These are phyloP conservation scores for Papilio xuthus DNA, from an alignment of 1,140 invertebrate species.

Conservation along the genomic window DNA sequence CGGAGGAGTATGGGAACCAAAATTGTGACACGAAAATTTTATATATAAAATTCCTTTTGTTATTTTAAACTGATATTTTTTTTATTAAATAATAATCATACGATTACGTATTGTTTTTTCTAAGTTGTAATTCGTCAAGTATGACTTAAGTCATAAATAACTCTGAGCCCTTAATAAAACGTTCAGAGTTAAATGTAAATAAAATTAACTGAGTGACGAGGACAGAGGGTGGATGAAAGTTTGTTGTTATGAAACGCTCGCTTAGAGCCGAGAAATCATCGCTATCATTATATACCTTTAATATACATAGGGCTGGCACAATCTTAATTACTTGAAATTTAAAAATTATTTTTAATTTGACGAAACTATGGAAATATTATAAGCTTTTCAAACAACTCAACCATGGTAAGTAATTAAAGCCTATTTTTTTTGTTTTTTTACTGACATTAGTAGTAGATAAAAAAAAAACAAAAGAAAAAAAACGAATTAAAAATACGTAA, in stretches of 20 bases:
- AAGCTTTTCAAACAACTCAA: no score
- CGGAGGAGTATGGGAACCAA: no score
- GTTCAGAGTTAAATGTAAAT: constrained; percentile 51
- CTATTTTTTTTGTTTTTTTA: no score
- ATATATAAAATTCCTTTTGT: no score
- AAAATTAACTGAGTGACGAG: constrained; percentile 62
- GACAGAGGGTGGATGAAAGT: constrained; percentile 59
- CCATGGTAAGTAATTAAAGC: no score
- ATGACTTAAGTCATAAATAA: not conserved
- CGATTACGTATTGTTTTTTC: not conserved
- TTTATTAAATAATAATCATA: not conserved
- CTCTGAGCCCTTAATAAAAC: constrained; percentile 43
- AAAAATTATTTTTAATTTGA: not conserved
- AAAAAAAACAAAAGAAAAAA: not conserved
- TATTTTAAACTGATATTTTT: not conserved
- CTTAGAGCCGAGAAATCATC: constrained; percentile 74
- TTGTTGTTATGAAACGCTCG: constrained; percentile 63
- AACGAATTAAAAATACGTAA: no score
- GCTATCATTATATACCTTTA: constrained; percentile 53
- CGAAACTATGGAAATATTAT: no score
- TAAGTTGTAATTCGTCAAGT: not conserved
- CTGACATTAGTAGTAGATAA: no score
- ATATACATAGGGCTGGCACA: constrained; percentile 51
- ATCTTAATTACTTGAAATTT: not conserved
- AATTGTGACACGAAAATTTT: no score